phyloP scores from a whole-genome alignment of 2,888 invertebrate genomes.

The Drosophila nigritarsus region DNA sequence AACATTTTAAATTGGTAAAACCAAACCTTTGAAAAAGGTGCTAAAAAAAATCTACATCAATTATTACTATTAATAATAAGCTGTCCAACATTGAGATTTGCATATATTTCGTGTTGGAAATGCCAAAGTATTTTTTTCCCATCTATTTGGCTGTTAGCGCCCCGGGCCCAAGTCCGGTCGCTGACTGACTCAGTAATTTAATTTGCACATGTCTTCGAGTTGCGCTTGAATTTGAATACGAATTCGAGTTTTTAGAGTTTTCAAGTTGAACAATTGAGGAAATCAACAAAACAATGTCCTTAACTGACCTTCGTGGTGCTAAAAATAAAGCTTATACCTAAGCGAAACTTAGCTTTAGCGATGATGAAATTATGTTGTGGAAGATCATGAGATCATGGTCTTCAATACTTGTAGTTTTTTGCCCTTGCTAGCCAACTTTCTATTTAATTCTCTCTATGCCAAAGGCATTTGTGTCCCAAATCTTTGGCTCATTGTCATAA shows the following conservation, averaged over 20 bases:
- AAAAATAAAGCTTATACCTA: conserved; percentile 35
- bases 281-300: conserved; percentile 62
- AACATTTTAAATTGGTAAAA: conserved; percentile 73
- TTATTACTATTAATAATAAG: conserved; percentile 75
- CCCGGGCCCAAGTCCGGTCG: conserved; percentile 34
- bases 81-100: conserved; percentile 54
- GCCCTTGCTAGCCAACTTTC: conserved; percentile 54
- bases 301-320: conserved; percentile 45
- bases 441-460: conserved; percentile 18
- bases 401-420: conserved; percentile 1
- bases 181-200: conserved; percentile 68
- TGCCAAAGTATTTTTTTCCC: conserved; percentile 15
- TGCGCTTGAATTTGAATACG: conserved; percentile 39
- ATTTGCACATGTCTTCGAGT: conserved; percentile 57
- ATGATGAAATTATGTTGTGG: conserved; percentile 27
- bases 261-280: conserved; percentile 53
- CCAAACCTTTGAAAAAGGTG: conserved; percentile 60
- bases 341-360: conserved; percentile 22
- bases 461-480: conserved; percentile 43
- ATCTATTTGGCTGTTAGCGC: conserved; percentile 28
- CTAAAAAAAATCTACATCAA: conserved; percentile 69
- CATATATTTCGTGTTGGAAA: conserved; percentile 39
- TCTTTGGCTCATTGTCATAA: conserved; percentile 35
- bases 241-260: conserved; percentile 36
- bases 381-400: conserved; percentile 31